A percentile compares a stretch with the other conserved stretches of the same genome.
phyloP scores from a whole-genome alignment of 2,888 invertebrate species.

The Aphidoletes aphidimyza region DNA sequence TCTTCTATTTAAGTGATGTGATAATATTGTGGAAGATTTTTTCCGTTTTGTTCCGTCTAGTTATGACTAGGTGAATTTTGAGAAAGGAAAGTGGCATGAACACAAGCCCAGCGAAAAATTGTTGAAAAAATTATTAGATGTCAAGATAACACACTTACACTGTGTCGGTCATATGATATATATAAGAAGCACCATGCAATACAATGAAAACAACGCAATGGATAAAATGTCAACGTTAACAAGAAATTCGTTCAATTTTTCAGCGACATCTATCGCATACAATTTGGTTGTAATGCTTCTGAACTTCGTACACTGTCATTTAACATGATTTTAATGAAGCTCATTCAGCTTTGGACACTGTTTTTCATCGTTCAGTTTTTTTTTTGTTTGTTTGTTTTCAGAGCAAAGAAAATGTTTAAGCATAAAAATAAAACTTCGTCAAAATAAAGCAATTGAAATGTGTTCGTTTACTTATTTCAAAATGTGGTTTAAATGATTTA shows the following conservation, averaged over 20 bases:
- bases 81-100: neutral
- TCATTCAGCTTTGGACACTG: neutral
- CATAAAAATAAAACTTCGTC: no score
- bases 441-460: no score
- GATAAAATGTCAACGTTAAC: constrained; percentile 22
- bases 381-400: neutral
- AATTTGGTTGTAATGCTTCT: neutral
- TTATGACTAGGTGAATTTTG: neutral
- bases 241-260: neutral
- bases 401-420: neutral
- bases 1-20: neutral
- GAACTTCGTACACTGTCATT: constrained; percentile 23
- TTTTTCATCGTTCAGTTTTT: neutral
- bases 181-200: neutral
- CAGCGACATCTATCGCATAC: neutral
- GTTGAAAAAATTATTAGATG: constrained; percentile 48
- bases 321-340: neutral
- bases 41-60: neutral
- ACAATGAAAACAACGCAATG: constrained; percentile 30
- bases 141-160: constrained; percentile 44
- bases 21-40: neutral
- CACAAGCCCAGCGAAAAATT: constrained; percentile 10
- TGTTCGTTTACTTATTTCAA: no score
- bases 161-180: constrained; percentile 24
- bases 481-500: no score